Evolutionary conservation across 30 jellyfish, hydroid and myxozoan species (phyloP), one percentile per base, ranked within the genome.

Genomic region (Aurelia sp.): DNA sequence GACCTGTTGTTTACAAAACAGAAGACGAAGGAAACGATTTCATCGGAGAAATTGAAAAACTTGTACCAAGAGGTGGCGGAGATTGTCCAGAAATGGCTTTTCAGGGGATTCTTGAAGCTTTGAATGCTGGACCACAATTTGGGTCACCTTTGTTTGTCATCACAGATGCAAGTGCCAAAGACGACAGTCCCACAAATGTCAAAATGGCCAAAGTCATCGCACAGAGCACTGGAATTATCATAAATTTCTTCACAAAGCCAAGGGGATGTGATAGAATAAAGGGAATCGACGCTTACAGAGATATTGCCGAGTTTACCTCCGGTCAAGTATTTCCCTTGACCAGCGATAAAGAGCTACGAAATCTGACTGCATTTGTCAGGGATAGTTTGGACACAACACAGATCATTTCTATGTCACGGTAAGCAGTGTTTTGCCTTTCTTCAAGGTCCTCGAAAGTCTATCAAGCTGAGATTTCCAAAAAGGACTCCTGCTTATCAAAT

Each of bases 131-230:
- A 22, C 98, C 98, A 21, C 90, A 87, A 57, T 92, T 62, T 48
- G 96, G 94, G 20, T 85, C 97, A 18, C 95, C 97, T 3, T 59
- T 92, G 90, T 92, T 76, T 69, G 98, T 92, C 59, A 88, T 92
- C 76, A 92, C 98, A 6, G 98, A 92, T 70, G 98, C 98, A 57
- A 82, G 90, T 64, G 97, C 98, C 31, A 92, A 92, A 82, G 98
- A 92, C 52, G 88, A 77, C 20, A 80, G 96, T 15, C 74, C 73
- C 31, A 89, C 92, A 27, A 86, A 81, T 62, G 51, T 87, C 63
- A 71, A 70, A 58, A 80, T 92, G 15, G 90, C 93, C 16, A 87
- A 92, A 69, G 91, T 93, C 23, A 84, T 82, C n/a, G 98, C 98
- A 3, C 86, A 87, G 37, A 80, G 89, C 64, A 76, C 89, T 27